Percentiles rank a stretch among this genome's conserved stretches.
These are phyloP conservation scores for Heliconius hewitsoni DNA, from an alignment of 1,140 invertebrate genomes.

Conservation along the genomic window DNA sequence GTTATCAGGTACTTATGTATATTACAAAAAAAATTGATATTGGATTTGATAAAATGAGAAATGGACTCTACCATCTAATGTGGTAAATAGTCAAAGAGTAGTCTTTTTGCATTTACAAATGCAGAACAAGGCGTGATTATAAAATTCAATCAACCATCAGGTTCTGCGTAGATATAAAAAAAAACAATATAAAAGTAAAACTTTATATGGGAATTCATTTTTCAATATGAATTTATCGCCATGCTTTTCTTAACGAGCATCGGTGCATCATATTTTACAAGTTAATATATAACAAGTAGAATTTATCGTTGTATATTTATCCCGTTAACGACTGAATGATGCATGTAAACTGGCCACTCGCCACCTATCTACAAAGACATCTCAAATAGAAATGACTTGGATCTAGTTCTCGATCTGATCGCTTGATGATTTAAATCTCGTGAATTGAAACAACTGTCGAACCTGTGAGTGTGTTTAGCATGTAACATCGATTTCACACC, in stretches of 20 bases:
- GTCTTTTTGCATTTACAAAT: not conserved
- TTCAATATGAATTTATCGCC: not conserved
- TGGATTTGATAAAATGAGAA: too few species aligned
- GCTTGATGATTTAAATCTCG: conserved; percentile 21
- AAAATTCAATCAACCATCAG: not conserved
- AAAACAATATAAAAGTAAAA: too few species aligned
- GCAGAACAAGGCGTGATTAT: not conserved
- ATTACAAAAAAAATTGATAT: too few species aligned
- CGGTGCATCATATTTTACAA: not conserved
- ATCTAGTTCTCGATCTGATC: conserved; percentile 15
- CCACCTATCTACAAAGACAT: conserved; percentile 14
- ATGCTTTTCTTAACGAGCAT: not conserved
- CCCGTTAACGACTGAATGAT: conserved; percentile 14
- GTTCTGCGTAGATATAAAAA: not conserved
- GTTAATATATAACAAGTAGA: not conserved
- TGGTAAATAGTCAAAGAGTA: not conserved
- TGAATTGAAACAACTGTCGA: conserved; percentile 24
- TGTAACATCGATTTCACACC: conserved; percentile 1
- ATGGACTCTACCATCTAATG: too few species aligned
- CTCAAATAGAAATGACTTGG: conserved; percentile 13
- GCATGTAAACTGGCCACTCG: not conserved
- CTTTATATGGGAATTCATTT: not conserved
- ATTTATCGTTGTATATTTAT: not conserved
- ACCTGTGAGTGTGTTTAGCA: conserved; percentile 9
- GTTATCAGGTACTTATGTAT: too few species aligned